Base-by-base conservation (phyloP, 2,113 vertebrate species). In the Pleuronectes platessa region DNA sequence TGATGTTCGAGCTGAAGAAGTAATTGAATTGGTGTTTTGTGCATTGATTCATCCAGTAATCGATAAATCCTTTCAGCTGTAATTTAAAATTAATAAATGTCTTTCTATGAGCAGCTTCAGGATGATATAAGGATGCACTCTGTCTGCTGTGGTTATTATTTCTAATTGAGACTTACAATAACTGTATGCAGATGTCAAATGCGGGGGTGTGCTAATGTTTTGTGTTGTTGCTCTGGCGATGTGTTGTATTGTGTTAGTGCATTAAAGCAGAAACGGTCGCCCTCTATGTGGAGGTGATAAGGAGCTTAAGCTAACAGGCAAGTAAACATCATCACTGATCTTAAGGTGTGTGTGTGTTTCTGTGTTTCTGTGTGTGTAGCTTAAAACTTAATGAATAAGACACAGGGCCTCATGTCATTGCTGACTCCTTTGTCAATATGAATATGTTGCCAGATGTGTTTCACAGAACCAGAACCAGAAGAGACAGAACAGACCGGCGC, bases 271-370 rank as follows among this genome's bases (percentile, higher is more conserved):
- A 80, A 75, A 54, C 55, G 20, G 31, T 75, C 66, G 68, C 26
- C 45, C 59, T 79, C 54, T 76, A 40, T 67, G 70, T 55, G 68
- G 63, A 78, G 21, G n/a, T 65, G 51, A 82, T 42, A 31, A 31
- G 31, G 31, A 31, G 31, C 31, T 31, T 31, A 31, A 31, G 6
- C 31, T 31, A 61, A 64, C 69, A 85, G 56, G 14, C 54, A 60
- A n/a, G 69, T 74, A 81, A 81, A 85, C 79, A 78, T 63, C 70
- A 70, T 75, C 67, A 71, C 17, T 0, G 60, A 62, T 40, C 59
- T 61, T 26, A 24, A 14, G 6, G 4, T 4, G 45, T 15, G 45
- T 58, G 37, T 40, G 37, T 40, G 37, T 58, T 4, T 4, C 14
- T 14, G 45, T 58, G 37, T 40, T 1, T 40, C 7, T 40, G 26